Evolutionary conservation across 2,797 vertebrate species (phyloP).

Genomic region (Peromyscus aztecus): DNA sequence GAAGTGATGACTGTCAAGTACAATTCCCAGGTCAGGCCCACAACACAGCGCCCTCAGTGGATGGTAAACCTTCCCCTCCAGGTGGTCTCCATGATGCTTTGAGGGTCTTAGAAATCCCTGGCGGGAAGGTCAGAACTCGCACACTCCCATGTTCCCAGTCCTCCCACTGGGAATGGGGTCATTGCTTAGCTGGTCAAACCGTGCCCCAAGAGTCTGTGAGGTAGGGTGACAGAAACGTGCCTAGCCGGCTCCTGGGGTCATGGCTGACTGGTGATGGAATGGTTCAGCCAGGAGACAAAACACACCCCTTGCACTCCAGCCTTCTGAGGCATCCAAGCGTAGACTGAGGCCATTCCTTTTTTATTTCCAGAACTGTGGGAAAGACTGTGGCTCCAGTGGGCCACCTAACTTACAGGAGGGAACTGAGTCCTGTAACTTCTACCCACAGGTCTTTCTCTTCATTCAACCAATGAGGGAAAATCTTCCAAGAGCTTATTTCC

Average conservation of each 20-base stretch:
- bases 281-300: slow-evolving; percentile 68
- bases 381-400: slow-evolving; percentile 29
- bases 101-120: not conserved
- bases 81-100: not conserved
- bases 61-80: not conserved
- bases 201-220: slow-evolving; percentile 26
- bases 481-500: not conserved
- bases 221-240: slow-evolving; percentile 73
- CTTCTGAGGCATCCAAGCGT: slow-evolving; percentile 5
- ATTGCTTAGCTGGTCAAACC: slow-evolving; percentile 54
- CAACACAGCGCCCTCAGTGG: not conserved
- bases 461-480: too few species aligned
- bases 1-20: not conserved
- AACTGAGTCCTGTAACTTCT: slow-evolving; percentile 22
- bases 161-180: not conserved
- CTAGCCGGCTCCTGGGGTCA: slow-evolving; percentile 75
- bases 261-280: slow-evolving; percentile 78
- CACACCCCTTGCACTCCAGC: slow-evolving; percentile 24
- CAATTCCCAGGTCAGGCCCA: not conserved
- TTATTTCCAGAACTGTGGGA: slow-evolving; percentile 65
- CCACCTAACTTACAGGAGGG: not conserved
- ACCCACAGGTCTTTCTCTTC: not conserved
- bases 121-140: not conserved
- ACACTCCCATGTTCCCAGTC: not conserved
- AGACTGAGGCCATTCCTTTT: slow-evolving; percentile 52